phyloP scores from a whole-genome alignment of 2,888 invertebrate genomes.

The Congeria kusceri region DNA sequence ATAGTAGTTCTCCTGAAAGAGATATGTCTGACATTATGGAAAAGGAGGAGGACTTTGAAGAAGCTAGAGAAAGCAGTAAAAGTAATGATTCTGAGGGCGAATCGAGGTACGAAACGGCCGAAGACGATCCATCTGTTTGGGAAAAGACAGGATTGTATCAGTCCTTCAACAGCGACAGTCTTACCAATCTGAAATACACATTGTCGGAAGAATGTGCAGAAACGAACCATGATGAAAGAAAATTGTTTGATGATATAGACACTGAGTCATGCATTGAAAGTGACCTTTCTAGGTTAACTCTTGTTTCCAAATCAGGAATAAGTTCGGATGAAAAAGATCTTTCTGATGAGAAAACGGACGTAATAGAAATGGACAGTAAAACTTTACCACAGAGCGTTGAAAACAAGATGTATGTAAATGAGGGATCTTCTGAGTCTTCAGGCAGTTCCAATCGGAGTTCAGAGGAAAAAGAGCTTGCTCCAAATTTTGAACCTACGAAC shows the following conservation, averaged over 20 bases:
- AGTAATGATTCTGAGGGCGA: slow-evolving; percentile 1
- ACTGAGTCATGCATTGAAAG: slow-evolving; percentile 4
- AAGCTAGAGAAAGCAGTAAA: slow-evolving; percentile 3
- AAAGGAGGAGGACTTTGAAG: slow-evolving; percentile 5
- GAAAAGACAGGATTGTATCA: slow-evolving; percentile 23
- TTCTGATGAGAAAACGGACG: no score
- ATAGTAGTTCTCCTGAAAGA: not conserved
- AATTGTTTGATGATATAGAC: not conserved
- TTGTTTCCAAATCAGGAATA: not conserved
- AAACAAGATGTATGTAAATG: not conserved
- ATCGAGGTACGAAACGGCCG: slow-evolving; percentile 35
- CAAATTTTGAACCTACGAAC: not conserved
- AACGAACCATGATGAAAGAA: slow-evolving; percentile 4
- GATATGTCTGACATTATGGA: not conserved
- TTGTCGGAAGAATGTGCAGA: slow-evolving; percentile 21
- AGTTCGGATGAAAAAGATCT: slow-evolving; percentile 20
- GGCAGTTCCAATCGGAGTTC: slow-evolving; percentile 38
- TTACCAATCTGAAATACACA: no score
- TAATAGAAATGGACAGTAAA: no score
- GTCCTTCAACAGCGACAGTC: no score
- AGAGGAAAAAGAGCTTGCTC: slow-evolving; percentile 36
- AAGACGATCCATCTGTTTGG: slow-evolving; percentile 40
- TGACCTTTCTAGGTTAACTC: not conserved
- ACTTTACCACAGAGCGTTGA: no score
- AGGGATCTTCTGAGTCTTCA: slow-evolving; percentile 22